Base-by-base conservation (phyloP, 1,140 invertebrate genomes). In the Camponotus vicinus region DNA sequence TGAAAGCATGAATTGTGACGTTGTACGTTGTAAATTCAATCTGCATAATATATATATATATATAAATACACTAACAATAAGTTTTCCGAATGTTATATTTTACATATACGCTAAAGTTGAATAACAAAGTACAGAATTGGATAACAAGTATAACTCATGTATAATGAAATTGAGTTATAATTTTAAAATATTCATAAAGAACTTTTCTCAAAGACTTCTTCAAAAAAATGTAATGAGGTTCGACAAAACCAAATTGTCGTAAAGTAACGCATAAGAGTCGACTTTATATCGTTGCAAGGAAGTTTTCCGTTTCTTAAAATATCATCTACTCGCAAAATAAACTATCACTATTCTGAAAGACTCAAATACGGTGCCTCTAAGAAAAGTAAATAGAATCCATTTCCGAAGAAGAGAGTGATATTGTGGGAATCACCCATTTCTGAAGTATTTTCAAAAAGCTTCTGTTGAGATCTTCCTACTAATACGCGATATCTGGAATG, bases 261-360 rank as follows among this genome's bases (percentile, higher is more conserved):
- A 21, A 40, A 61, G 0, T n/a, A 45, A 45, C 34, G 9, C 15
- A 32, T 75, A 27, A 75, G 7, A 21, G 67, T 79, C 45, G 3
- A 18, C 27, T 13, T 42, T 49, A 67, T 18, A 57, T 83, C 18
- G n/a, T 59, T 27, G 37, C 1, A 15, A 61, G 5, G n/a, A 27
- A 59, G 8, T 73, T 73, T 82, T 42, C 21, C 1, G 21, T 40
- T 73, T 13, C 71, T 40, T 7, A 83, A 75, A 83, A 61, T 82
- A 73, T 82, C 67, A 82, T 34, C 42, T 15, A 27, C 32, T 57
- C 70, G 7, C 21, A 1, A 42, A 55, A 73, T 42, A 71, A 82
- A 73, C 52, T 55, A 45, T 9, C 32, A 9, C 7, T 67, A 52
- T 71, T 18, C 7, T 40, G 37, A 55, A 32, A 37, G 34, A 21